Percentiles rank a stretch among this genome's conserved stretches.
phyloP scores from a whole-genome alignment of 2,888 invertebrate species.

The Thera obeliscata region DNA sequence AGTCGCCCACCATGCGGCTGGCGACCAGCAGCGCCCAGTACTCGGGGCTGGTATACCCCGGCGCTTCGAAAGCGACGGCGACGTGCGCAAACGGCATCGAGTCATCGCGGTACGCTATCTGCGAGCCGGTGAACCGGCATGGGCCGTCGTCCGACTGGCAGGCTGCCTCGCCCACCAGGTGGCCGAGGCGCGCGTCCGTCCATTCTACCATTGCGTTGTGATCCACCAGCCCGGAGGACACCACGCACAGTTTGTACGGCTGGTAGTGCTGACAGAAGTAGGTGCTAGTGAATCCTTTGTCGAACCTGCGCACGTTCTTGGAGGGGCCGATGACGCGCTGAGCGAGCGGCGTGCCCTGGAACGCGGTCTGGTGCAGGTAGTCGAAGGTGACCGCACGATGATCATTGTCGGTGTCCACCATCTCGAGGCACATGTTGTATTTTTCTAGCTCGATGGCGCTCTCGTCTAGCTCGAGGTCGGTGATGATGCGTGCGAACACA shows the following conservation, averaged over 20 bases:
- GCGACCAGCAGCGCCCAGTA: conserved; percentile 63
- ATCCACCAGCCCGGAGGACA: conserved; percentile 88
- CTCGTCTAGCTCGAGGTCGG: conserved; percentile 51
- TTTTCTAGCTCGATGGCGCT: conserved; percentile 57
- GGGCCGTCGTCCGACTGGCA: conserved; percentile 46
- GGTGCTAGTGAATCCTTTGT: conserved; percentile 52
- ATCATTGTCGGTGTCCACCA: conserved; percentile 63
- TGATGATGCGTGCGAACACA: conserved; percentile 52
- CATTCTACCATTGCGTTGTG: conserved; percentile 86
- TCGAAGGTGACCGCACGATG: conserved; percentile 69
- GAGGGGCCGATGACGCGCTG: conserved; percentile 85
- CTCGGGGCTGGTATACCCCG: conserved; percentile 63
- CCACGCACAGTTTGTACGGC: conserved; percentile 87
- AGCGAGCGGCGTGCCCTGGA: conserved; percentile 74
- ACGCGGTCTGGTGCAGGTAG: conserved; percentile 77
- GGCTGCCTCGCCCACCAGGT: conserved; percentile 50
- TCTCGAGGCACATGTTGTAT: conserved; percentile 51
- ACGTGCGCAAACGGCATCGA: conserved; percentile 70
- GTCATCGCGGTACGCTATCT: conserved; percentile 62
- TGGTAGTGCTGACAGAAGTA: conserved; percentile 59
- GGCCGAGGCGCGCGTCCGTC: conserved; percentile 82
- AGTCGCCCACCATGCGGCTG: conserved; percentile 67
- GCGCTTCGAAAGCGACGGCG: conserved; percentile 76
- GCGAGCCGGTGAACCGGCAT: conserved; percentile 53
- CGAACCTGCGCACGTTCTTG: conserved; percentile 85